Evolutionary conservation across 2,888 invertebrate genomes (phyloP).

Genomic region (Ceraclea dissimilis): DNA sequence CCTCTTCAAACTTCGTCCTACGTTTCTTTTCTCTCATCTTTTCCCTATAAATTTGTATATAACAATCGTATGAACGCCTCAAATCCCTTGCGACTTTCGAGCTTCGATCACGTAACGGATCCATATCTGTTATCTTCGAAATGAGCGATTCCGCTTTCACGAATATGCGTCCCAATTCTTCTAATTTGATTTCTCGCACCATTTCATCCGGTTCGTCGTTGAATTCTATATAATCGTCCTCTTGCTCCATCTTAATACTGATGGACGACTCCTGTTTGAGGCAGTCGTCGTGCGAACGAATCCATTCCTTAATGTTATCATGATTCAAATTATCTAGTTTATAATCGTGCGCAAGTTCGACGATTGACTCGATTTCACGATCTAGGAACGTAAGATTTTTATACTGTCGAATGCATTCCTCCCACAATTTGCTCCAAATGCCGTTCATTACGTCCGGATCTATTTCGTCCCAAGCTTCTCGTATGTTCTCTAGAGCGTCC

Average conservation of each 20-base stretch:
- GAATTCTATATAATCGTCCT: not conserved
- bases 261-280: not conserved
- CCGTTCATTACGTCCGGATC: not conserved
- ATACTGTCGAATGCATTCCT: not conserved
- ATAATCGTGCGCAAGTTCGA: not conserved
- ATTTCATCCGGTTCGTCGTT: not conserved
- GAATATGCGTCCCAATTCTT: slow-evolving; percentile 5
- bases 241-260: not conserved
- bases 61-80: slow-evolving; percentile 4
- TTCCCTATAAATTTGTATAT: slow-evolving; percentile 9
- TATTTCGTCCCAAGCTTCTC: slow-evolving; percentile 16
- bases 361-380: not conserved
- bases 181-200: slow-evolving; percentile 5
- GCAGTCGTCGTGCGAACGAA: not conserved
- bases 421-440: slow-evolving; percentile 13
- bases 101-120: slow-evolving; percentile 9
- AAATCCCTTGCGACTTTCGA: slow-evolving; percentile 4
- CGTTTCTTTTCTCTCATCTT: slow-evolving; percentile 6
- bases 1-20: not conserved
- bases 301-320: not conserved
- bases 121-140: slow-evolving; percentile 1
- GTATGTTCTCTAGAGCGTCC: slow-evolving; percentile 13
- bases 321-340: not conserved
- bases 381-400: not conserved
- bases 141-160: not conserved